These are phyloP conservation scores for Phaonia tiefii DNA, from an alignment of 2,888 invertebrate genomes.

Conservation along the genomic window DNA sequence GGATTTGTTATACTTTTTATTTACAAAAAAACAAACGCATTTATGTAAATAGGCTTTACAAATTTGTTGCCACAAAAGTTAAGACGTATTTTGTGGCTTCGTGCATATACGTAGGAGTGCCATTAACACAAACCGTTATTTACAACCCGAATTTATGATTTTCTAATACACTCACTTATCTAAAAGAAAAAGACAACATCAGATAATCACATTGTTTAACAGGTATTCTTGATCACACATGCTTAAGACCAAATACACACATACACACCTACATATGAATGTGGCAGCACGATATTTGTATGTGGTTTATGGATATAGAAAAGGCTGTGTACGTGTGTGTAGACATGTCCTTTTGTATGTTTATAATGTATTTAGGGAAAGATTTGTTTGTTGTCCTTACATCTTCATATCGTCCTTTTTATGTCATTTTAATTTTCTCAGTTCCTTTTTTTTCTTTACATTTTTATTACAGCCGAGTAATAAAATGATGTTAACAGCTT, in stretches of 20 bases:
- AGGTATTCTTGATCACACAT: slow-evolving; percentile 23
- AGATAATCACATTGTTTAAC: slow-evolving; percentile 30
- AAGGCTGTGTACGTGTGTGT: not conserved
- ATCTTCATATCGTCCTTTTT: slow-evolving; percentile 25
- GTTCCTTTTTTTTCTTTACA: not conserved
- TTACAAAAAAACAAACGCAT: no score
- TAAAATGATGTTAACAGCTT: slow-evolving; percentile 36
- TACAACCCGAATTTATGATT: slow-evolving; percentile 43
- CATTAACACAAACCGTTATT: slow-evolving; percentile 25
- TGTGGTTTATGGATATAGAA: not conserved
- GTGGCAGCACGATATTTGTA: not conserved
- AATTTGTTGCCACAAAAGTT: no score
- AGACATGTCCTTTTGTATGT: not conserved
- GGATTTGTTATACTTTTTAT: no score
- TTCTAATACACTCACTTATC: slow-evolving; percentile 10
- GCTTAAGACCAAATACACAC: no score
- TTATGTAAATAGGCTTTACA: no score
- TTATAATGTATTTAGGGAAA: not conserved
- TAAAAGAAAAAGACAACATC: not conserved
- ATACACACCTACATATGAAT: not conserved
- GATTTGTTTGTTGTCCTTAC: slow-evolving; percentile 6
- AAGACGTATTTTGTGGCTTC: not conserved
- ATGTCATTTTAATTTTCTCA: slow-evolving; percentile 24
- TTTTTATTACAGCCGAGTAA: slow-evolving; percentile 27
- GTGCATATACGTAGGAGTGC: not conserved